phyloP scores from a whole-genome alignment of 1,140 invertebrate species.

The Kradibia gibbosae region DNA sequence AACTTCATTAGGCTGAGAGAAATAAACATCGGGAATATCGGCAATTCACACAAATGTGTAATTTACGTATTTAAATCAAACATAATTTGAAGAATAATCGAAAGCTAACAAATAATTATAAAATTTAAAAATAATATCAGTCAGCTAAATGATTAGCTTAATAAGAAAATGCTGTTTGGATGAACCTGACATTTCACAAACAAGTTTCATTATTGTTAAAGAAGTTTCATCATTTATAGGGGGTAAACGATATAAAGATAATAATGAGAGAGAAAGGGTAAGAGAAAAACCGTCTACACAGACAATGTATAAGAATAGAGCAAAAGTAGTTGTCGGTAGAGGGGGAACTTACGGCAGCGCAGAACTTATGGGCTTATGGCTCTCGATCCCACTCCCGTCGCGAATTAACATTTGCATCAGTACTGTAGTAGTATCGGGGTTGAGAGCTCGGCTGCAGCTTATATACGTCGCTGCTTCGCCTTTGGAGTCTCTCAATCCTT shows the following conservation, averaged over 20 bases:
- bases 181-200: not conserved
- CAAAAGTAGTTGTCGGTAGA: not conserved
- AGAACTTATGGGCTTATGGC: too few relatives aligned
- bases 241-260: not conserved
- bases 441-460: conserved; percentile 27
- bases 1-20: not conserved
- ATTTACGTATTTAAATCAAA: not conserved
- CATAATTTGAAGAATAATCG: not conserved
- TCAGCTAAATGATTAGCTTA: not conserved
- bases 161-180: not conserved
- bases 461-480: conserved; percentile 7
- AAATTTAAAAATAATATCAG: not conserved
- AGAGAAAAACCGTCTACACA: too few relatives aligned
- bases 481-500: not conserved
- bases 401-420: conserved; percentile 22
- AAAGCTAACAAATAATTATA: not conserved
- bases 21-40: conserved; percentile 3
- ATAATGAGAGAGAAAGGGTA: not conserved
- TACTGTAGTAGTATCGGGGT: conserved; percentile 43
- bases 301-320: not conserved
- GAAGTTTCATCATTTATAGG: not conserved
- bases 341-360: not conserved
- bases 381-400: not conserved
- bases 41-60: not conserved
- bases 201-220: not conserved